Base-by-base conservation (phyloP, 2,888 invertebrate genomes). In the Sphaeridia pumilis region DNA sequence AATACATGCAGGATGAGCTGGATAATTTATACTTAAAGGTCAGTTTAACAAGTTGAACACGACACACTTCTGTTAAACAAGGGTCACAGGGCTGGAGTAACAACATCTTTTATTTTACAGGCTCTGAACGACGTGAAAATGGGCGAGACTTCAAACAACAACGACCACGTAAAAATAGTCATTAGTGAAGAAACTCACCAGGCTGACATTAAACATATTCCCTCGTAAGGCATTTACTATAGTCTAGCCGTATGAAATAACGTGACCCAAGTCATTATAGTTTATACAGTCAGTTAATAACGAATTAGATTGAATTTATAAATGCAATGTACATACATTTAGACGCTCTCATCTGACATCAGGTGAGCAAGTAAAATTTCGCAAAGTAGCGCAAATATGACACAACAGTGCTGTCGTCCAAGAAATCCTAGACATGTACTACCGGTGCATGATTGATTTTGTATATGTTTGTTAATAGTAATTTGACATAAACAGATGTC, bases 1-100 rank as follows among this genome's bases (percentile, higher is more conserved):
- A 61, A 46, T 58, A 58, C 46, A 52, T 64, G 52, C 63, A 61
- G 14, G 60, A 59, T 24, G 61, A 64, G 54, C 24, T 57, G 22
- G 54, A 54, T 38, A 36, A 45, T 20, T 46, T 54, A 41, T 64
- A 64, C 49, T 49, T 57, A 27, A 55, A 62, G 50, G 64, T 64
- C 38, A 38, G 38, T 43, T 45, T 21, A 7, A 12, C 25, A 43
- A 5, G 22, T 12, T 31, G 34, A 12, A 17, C 12, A n/a, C 7
- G 41, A 42, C 17, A 42, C 22, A 41, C 20, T 14, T 7, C 20
- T 14, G 41, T 17, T 7, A 7, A 41, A 41, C 7, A n/a, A 5
- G 22, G 12, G 17, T 46, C 22, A 44, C 12, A 26, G 24, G 10
- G 35, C 7, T 47, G 5, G 31, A 25, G 31, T 47, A 4, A 31